phyloP scores from a whole-genome alignment of 2,797 vertebrate genomes.

The Squalus acanthias region DNA sequence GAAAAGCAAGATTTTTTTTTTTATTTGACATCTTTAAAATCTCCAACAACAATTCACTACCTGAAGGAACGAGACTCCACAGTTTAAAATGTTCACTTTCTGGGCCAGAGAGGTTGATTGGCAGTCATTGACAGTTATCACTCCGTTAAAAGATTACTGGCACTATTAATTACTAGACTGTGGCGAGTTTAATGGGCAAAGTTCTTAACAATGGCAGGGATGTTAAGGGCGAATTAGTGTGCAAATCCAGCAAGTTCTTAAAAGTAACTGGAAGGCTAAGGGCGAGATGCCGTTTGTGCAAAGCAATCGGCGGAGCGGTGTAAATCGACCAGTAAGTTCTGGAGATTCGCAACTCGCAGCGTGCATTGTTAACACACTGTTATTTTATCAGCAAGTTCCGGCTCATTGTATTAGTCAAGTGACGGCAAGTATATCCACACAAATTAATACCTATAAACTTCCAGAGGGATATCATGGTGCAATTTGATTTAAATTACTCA shows the following conservation, averaged over 20 bases:
- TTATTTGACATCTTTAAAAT: background rate
- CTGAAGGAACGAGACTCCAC: background rate
- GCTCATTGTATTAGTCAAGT: background rate
- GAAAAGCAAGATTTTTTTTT: background rate
- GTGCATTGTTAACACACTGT: background rate
- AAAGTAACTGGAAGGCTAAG: background rate
- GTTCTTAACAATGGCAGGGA: background rate
- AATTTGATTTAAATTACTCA: slow-evolving; percentile 56
- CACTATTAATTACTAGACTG: background rate
- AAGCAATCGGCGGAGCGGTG: background rate
- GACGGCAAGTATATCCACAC: background rate
- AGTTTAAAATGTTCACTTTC: background rate
- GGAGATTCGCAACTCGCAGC: background rate
- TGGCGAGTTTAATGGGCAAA: background rate
- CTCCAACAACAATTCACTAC: background rate
- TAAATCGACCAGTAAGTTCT: background rate
- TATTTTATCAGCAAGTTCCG: background rate
- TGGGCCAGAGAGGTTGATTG: background rate
- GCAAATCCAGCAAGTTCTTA: background rate
- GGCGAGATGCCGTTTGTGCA: background rate
- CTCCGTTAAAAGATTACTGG: background rate
- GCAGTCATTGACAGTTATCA: background rate
- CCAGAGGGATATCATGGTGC: background rate
- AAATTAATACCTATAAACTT: background rate
- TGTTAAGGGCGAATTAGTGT: background rate